Percentiles rank a stretch among this genome's conserved stretches.
phyloP scores from a whole-genome alignment of 2,888 invertebrate genomes.

The Andrena praecox region DNA sequence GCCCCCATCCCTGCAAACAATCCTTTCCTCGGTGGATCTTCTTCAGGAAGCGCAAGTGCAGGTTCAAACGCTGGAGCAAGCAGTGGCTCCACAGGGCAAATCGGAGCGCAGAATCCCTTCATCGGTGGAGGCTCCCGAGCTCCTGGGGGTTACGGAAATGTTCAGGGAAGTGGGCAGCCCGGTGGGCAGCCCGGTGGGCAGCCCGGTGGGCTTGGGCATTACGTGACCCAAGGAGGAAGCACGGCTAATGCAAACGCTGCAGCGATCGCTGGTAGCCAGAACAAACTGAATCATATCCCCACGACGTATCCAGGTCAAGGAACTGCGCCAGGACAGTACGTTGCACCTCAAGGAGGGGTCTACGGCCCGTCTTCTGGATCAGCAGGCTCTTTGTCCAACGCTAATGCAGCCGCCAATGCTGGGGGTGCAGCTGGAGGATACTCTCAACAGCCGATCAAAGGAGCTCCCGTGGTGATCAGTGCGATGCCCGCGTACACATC shows the following conservation, averaged over 20 bases:
- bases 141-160: neutral
- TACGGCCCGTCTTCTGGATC: slow-evolving; percentile 13
- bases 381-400: slow-evolving; percentile 30
- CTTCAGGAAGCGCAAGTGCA: slow-evolving; percentile 15
- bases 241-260: slow-evolving; percentile 6
- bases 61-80: slow-evolving; percentile 48
- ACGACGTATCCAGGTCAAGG: slow-evolving; percentile 48
- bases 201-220: neutral
- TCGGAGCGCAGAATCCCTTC: slow-evolving; percentile 47
- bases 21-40: slow-evolving; percentile 46
- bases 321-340: neutral
- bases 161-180: neutral
- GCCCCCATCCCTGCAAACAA: slow-evolving; percentile 42
- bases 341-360: neutral
- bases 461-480: neutral
- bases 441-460: neutral
- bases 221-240: neutral
- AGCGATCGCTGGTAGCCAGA: neutral
- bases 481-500: neutral
- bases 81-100: neutral
- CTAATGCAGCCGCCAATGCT: slow-evolving; percentile 54
- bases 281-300: slow-evolving; percentile 6
- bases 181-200: neutral
- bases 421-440: slow-evolving; percentile 24
- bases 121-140: slow-evolving; percentile 3